phyloP scores from a whole-genome alignment of 2,888 invertebrate genomes.

The Liposcelis brunnea region DNA sequence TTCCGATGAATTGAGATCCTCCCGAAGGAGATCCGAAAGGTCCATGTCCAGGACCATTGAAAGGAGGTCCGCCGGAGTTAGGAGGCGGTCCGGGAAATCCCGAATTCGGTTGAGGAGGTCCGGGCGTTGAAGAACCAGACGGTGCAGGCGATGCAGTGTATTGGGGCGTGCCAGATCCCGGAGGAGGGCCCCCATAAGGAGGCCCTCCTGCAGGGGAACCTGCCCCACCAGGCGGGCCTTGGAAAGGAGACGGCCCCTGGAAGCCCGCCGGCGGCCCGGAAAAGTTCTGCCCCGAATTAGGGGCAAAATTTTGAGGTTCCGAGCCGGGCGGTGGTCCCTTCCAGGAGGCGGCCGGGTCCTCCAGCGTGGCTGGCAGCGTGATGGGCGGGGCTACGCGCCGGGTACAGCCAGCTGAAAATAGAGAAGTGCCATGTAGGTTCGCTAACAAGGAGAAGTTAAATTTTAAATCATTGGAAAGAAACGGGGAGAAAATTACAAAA shows the following conservation, averaged over 20 bases:
- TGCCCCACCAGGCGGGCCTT: conserved; percentile 50
- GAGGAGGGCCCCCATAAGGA: conserved; percentile 52
- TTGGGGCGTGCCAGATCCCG: conserved; percentile 60
- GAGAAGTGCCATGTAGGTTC: conserved; percentile 11
- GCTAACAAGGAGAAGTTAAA: conserved; percentile 1
- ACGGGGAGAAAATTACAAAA: neutral
- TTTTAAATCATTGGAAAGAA: neutral
- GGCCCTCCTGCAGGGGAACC: conserved; percentile 59
- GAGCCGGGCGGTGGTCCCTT: conserved; percentile 54
- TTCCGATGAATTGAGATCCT: conserved; percentile 47
- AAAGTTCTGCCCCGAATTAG: conserved; percentile 38
- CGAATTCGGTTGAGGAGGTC: conserved; percentile 30
- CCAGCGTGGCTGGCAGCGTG: conserved; percentile 54
- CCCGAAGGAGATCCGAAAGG: conserved; percentile 52
- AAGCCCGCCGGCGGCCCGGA: conserved; percentile 38
- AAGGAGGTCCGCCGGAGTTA: conserved; percentile 35
- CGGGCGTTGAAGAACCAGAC: conserved; percentile 62
- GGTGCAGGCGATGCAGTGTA: conserved; percentile 76
- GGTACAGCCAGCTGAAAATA: conserved; percentile 52
- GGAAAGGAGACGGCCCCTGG: conserved; percentile 38
- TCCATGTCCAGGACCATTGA: conserved; percentile 49
- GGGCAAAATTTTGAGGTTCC: conserved; percentile 45
- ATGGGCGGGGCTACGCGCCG: conserved; percentile 52
- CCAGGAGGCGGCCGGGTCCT: conserved; percentile 60
- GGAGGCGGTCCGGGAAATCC: conserved; percentile 19